phyloP scores from a whole-genome alignment of 2,888 invertebrate species.

The Rotaria sp. region DNA sequence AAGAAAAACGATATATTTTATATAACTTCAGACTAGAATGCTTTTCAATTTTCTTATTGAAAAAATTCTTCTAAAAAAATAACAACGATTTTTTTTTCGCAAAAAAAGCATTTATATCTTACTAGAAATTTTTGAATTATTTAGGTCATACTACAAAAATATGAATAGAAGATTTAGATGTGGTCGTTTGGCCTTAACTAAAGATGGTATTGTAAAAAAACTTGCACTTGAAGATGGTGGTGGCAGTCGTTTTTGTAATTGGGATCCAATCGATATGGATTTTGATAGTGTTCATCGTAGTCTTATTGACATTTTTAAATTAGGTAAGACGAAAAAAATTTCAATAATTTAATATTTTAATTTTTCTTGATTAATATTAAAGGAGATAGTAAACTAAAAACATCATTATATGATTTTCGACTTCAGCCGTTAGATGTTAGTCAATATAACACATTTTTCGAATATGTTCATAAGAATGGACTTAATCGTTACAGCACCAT shows the following conservation, averaged over 20 bases:
- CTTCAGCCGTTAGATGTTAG: background rate
- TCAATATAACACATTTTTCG: background rate
- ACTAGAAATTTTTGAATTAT: too few species aligned
- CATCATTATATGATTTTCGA: background rate
- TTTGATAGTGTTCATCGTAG: background rate
- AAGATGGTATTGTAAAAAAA: background rate
- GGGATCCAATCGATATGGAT: background rate
- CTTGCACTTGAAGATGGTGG: background rate
- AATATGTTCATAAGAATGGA: background rate
- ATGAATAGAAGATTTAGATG: background rate
- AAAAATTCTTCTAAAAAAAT: too few species aligned
- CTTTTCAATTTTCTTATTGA: too few species aligned
- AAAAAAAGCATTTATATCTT: too few species aligned
- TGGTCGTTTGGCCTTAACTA: background rate
- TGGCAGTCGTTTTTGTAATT: background rate
- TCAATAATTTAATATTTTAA: background rate
- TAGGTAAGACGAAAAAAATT: background rate
- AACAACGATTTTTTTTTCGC: too few species aligned
- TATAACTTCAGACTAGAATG: too few species aligned
- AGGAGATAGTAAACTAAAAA: background rate
- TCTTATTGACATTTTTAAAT: background rate
- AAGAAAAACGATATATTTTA: too few species aligned
- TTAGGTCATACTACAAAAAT: background rate
- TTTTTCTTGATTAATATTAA: background rate
- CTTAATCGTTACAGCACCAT: background rate